Conservation (phyloP, 35 echinoderm and acorn worm genomes). For the Eucidaris tribuloides region DNA sequence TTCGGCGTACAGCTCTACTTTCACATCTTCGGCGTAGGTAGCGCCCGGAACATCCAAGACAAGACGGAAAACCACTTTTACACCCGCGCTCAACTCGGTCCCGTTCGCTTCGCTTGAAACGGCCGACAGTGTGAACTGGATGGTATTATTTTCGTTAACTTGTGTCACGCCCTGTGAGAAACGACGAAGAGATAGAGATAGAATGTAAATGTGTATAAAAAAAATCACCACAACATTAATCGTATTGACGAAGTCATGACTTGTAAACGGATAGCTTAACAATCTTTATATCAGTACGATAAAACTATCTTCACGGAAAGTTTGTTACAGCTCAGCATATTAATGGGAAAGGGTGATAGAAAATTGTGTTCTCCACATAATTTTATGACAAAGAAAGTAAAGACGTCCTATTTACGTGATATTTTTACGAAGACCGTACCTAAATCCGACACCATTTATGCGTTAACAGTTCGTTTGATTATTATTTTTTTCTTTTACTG, state of each 20-base stretch:
- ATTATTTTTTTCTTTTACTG: too few species aligned
- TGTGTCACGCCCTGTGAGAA: background rate
- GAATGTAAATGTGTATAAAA: background rate
- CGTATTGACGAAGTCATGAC: background rate
- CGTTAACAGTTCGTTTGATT: too few species aligned
- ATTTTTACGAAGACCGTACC: too few species aligned
- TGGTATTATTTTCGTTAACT: slow-evolving; percentile 18
- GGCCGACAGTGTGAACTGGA: background rate
- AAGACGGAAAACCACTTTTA: background rate
- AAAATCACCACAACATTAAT: background rate
- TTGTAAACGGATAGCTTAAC: background rate
- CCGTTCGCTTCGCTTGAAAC: background rate
- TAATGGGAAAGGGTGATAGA: too few species aligned
- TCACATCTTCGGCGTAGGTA: background rate
- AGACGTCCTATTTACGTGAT: too few species aligned
- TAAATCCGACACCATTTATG: too few species aligned
- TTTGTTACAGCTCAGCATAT: too few species aligned
- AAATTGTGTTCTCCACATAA: too few species aligned
- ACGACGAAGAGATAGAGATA: background rate
- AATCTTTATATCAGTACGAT: background rate
- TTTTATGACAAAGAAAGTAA: too few species aligned
- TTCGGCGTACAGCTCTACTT: slow-evolving; percentile 5
- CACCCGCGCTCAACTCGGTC: background rate
- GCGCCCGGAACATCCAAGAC: background rate
- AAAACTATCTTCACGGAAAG: too few species aligned